Evolutionary conservation across 2,113 vertebrate genomes (phyloP), one percentile per base, ranked within the genome.

Genomic region (Myrmecophaga tridactyla): DNA sequence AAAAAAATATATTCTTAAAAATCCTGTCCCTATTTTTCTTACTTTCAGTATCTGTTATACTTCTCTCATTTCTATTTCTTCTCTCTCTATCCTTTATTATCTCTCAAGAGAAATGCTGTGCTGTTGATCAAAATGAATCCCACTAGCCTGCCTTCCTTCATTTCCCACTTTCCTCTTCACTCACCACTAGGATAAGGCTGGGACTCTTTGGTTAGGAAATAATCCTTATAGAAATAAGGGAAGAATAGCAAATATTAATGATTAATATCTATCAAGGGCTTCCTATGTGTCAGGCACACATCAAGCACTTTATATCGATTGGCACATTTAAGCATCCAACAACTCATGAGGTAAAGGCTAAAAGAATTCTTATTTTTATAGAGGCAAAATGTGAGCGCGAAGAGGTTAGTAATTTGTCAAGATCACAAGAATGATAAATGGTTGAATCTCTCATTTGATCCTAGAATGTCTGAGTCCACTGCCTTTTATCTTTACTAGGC

Each of bases 291-390:
- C n/a, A n/a, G n/a, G n/a, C n/a, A n/a, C n/a, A n/a, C n/a, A 3
- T 94, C 92, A 56, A 69, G 65, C 14, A 67, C 51, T 86, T 81
- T 53, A 14, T 27, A 31, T 86, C 21, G 21, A 23, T 7, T 83
- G 27, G 9, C 2, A 82, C 80, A 94, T 72, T 94, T 82, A 63
- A 62, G 82, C 39, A 72, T 41, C 21, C 62, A 86, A 77, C 2
- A 70, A 51, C 5, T 7, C 39, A 34, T 39, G 76, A 72, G 34
- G 43, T 62, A 76, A 86, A 13, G 31, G 8, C 31, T 82, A 89
- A 93, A 36, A 48, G 18, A 82, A 93, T 77, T 85, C 20, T 51
- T 8, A 84, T 58, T 94, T 51, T 96, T 48, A 70, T 56, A 70
- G 21, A 82, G 31, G 41, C 43, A 70, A 82, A 76, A 56, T 18